Evolutionary conservation across 1,140 invertebrate genomes (phyloP), one percentile per base, ranked within the genome.

Genomic region (Heliconius himera): DNA sequence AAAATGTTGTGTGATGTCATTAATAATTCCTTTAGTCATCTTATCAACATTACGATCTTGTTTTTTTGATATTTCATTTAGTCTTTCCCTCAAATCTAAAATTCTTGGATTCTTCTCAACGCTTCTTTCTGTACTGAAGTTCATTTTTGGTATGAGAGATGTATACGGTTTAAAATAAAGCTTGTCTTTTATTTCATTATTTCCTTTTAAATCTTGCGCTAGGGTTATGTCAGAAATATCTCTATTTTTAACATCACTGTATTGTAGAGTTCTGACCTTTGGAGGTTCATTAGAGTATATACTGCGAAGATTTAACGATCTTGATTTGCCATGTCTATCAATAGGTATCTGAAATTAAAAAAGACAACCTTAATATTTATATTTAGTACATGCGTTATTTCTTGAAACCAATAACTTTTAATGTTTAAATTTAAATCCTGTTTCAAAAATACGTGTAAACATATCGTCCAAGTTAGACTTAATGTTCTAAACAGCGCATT

Each of bases 101-200:
- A 94, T 94, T 81, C 91, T 85, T 8, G 93, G 91, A 83, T 94
- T 94, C 81, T 92, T 89, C 73, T 93, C 90, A 26, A 89, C 85
- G 72, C 91, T 89, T 84, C 91, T 93, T 78, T 93, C 91, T 71
- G 91, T 85, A 76, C 85, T 92, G 73, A 90, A 87, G 79, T 87
- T 93, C 89, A 94, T 93, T 86, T 94, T 93, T 29, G 93, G 93
- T 87, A 94, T 92, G 70, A 93, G 84, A 60, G 91, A 90, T 49
- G 86, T 85, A 81, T 91, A 94, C 51, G 85, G 86, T 82, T 91
- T 94, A 74, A 84, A 88, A 82, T 87, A 89, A 76, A 89, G 82
- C 83, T 88, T 89, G 74, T 91, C 91, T 70, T 90, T 91, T 81
- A 87, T 73, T 72, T 88, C 87, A 82, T 85, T 85, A 84, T 87